Percentiles rank a stretch among this genome's conserved stretches.
Conservation (phyloP, 37 sponge, comb jelly and placozoan species). For the Beroe forskalii region DNA sequence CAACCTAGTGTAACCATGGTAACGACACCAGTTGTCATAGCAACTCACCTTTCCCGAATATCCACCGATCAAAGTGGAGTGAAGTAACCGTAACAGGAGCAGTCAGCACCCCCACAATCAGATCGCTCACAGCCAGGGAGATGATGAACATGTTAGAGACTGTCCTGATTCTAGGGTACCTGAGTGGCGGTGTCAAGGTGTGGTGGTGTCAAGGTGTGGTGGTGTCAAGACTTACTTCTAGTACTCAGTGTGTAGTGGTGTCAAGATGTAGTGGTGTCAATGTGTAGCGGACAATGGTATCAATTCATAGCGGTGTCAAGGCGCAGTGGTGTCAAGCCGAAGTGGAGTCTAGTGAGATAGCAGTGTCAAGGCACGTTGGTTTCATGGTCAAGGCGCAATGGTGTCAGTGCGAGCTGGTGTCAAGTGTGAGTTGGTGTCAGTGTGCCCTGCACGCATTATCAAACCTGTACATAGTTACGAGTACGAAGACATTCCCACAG, state of each 20-base stretch:
- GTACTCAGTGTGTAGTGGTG: neutral
- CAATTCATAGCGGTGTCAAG: neutral
- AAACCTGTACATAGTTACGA: slow-evolving; percentile 51
- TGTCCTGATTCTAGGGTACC: slow-evolving; percentile 49
- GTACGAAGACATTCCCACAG: slow-evolving; percentile 48
- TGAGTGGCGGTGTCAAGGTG: too few relatives aligned
- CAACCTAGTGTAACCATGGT: too few relatives aligned
- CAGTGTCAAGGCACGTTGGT: too few relatives aligned
- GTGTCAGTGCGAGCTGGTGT: neutral
- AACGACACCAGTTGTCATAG: too few relatives aligned
- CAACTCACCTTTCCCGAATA: slow-evolving; percentile 53
- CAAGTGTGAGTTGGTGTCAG: too few relatives aligned
- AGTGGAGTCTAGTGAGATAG: neutral
- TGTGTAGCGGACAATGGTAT: neutral
- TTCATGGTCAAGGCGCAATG: too few relatives aligned
- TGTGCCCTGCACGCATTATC: too few relatives aligned
- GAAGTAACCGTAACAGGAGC: slow-evolving; percentile 45
- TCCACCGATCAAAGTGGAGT: slow-evolving; percentile 20
- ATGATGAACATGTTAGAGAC: slow-evolving; percentile 63
- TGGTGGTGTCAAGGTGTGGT: too few relatives aligned
- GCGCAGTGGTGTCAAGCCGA: neutral
- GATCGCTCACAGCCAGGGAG: slow-evolving; percentile 57
- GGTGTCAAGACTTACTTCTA: neutral
- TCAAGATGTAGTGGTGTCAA: neutral
- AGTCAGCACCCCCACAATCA: slow-evolving; percentile 44